Evolutionary conservation across 64 coral and sea anemone species (phyloP).

Genomic region (Acropora tenuis): DNA sequence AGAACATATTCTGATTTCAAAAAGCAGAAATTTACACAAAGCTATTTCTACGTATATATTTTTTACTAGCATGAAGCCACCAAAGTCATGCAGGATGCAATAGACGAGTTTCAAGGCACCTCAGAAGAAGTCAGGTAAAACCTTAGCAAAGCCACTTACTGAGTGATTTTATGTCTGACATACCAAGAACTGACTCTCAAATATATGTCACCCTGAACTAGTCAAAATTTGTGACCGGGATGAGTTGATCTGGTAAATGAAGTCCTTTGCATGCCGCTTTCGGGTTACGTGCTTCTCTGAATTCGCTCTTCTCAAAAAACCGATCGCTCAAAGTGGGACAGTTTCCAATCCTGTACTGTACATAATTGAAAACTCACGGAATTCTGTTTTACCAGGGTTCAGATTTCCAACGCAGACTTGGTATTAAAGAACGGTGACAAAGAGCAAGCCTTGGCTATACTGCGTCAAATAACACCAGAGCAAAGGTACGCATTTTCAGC

Average conservation of each 20-base stretch:
- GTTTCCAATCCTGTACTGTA: too few species aligned
- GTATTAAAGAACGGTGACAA: conserved; percentile 88
- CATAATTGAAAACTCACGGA: too few species aligned
- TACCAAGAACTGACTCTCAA: not conserved
- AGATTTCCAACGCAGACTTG: conserved; percentile 93
- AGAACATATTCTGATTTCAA: too few species aligned
- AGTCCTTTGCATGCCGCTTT: not conserved
- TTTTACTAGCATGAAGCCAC: conserved; percentile 89
- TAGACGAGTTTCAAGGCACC: conserved; percentile 87
- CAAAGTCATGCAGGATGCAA: conserved; percentile 97
- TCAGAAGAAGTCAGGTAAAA: conserved; percentile 93
- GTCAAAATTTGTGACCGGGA: not conserved
- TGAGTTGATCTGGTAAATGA: not conserved
- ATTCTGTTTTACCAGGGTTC: conserved; percentile 55
- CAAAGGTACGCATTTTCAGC: conserved; percentile 64
- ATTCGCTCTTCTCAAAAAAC: too few species aligned
- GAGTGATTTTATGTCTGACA: not conserved
- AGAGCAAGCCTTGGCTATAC: conserved; percentile 83
- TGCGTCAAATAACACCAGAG: conserved; percentile 87
- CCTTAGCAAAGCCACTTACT: not conserved
- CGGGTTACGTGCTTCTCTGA: not conserved
- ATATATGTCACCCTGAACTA: not conserved
- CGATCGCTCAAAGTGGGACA: too few species aligned
- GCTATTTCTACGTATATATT: too few species aligned
- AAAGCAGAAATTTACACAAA: too few species aligned